Evolutionary conservation across 2,888 invertebrate species (phyloP), one percentile per base, ranked within the genome.

Genomic region (Xestia sexstrigata): DNA sequence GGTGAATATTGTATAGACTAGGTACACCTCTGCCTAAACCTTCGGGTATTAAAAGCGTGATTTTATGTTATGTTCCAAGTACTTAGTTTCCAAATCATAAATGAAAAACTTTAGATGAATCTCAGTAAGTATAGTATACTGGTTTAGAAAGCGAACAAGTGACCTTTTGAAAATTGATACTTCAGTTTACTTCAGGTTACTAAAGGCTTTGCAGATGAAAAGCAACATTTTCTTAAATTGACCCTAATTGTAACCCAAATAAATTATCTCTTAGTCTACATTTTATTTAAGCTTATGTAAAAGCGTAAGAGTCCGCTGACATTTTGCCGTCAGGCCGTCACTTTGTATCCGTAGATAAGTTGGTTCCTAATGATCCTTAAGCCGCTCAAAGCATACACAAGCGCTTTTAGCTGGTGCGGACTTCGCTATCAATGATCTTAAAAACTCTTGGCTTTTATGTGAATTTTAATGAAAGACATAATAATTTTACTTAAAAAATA

Each of bases 321-420:
- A 69, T 70, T 78, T 75, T n/a, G n/a, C 26, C 26, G n/a, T n/a
- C n/a, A n/a, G n/a, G n/a, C 60, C 9, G 45, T 23, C 60, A 35
- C 45, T 73, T 76, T 55, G 58, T 60, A 71, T 70, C 13, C 7
- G 13, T 15, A 70, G 60, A 35, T 69, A 45, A 72, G 47, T 69
- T 47, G 39, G 17, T 20, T 47, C 60, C 17, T 69, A 68, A 71
- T 47, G 68, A 65, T 55, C 23, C 73, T 69, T 71, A 74, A 71
- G 65, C 73, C 49, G 65, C 71, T 72, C 74, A 60, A 71, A 80
- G 76, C 72, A 52, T 45, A 45, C 66, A 47, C 35, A 73, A 79
- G 79, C 75, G 30, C 30, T 68, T 73, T 71, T 11, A 69, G 60
- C 35, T 70, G 52, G 75, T n/a, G 35, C 73, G 52, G 58, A 39